Evolutionary conservation across 2,113 vertebrate species (phyloP), one percentile per base, ranked within the genome.

Genomic region (Pteronura brasiliensis): DNA sequence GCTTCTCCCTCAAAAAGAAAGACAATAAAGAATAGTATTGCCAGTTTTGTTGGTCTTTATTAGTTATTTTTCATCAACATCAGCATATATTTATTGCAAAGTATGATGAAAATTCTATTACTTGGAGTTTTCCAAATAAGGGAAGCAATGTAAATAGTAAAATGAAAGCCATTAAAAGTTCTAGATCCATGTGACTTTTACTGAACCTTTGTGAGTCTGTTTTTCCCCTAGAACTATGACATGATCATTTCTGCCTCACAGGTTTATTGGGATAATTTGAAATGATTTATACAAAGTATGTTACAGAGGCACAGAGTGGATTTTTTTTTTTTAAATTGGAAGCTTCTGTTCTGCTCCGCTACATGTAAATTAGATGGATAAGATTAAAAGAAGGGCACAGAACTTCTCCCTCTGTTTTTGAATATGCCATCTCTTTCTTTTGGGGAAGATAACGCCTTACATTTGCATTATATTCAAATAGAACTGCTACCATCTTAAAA

Each of bases 1-100:
- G 98, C 90, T 98, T 96, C 80, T 95, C 49, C 34, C 71, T 94
- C 88, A 92, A 69, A 93, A 95, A 77, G 93, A 97, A 97, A 98
- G 95, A 96, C 42, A 97, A 97, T 96, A 97, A 97, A 96, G 10
- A 96, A 76, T 90, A 82, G 47, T 95, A 47, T 95, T 95, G 67
- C 91, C 82, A 42, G 12, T 85, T 61, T 59, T 93, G 63, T 93
- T 1, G 3, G 52, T 95, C 81, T 94, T 72, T 80, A 17, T 49
- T 92, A 52, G n/a, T 94, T 93, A 59, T 89, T 95, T 72, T 94
- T 91, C 39, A 59, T 88, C 95, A 81, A 77, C 42, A 88, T 97
- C 2, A 63, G 36, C 21, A 20, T 87, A 29, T 84, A 23, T 88
- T 82, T 85, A 29, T 76, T 86, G 61, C 52, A 94, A 67, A 93